Conservation (phyloP, 1,140 invertebrate genomes). For the Tribolium castaneum region DNA sequence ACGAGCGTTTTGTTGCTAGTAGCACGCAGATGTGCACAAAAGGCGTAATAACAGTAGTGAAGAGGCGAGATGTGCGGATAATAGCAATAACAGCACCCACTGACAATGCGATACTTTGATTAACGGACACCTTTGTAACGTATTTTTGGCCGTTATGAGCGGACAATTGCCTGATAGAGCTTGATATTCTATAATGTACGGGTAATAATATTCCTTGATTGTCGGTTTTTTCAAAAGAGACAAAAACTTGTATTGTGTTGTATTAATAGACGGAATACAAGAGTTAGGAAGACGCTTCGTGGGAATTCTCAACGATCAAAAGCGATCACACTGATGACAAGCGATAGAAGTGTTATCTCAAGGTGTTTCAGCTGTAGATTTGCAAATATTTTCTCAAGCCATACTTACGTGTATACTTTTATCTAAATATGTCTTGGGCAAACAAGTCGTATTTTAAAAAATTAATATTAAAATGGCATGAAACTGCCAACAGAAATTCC, state of each 20-base stretch:
- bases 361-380: too few relatives aligned
- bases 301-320: neutral
- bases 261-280: neutral
- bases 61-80: neutral
- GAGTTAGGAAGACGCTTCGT: neutral
- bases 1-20: neutral
- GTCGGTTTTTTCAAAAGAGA: neutral
- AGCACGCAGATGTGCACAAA: neutral
- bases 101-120: constrained; percentile 11
- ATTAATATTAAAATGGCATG: too few relatives aligned
- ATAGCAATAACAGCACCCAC: neutral
- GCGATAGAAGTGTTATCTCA: too few relatives aligned
- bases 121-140: constrained; percentile 23
- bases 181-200: neutral
- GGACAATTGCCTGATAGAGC: neutral
- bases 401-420: too few relatives aligned
- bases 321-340: neutral
- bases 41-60: constrained; percentile 4
- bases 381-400: too few relatives aligned
- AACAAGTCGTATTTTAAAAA: too few relatives aligned
- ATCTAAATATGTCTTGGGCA: too few relatives aligned
- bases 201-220: neutral
- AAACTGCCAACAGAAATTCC: too few relatives aligned
- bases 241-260: neutral
- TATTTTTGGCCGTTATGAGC: neutral